A percentile compares a stretch with the other conserved stretches of the same genome.
Conservation (phyloP, 2,113 vertebrate species). For the Etia nguti region DNA sequence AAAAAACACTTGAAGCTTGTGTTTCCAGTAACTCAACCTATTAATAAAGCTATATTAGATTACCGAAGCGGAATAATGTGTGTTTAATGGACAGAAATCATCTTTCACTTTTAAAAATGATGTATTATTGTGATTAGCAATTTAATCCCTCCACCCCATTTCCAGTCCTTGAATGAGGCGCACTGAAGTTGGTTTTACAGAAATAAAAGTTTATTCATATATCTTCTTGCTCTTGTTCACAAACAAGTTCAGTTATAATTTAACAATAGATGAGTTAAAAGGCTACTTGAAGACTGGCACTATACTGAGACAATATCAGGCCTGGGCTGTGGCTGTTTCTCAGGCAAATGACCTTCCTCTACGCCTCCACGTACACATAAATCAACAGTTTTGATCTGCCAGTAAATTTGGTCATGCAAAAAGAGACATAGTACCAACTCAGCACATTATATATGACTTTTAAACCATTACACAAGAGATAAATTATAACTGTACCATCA, state of each 20-base stretch:
- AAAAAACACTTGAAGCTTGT: neutral
- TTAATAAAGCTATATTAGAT: constrained; percentile 18
- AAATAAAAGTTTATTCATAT: constrained; percentile 77
- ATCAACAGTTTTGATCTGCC: constrained; percentile 41
- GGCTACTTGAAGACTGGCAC: constrained; percentile 80
- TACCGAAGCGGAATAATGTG: neutral
- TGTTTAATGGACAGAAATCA: neutral
- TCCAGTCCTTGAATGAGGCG: constrained; percentile 5
- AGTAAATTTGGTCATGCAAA: constrained; percentile 73
- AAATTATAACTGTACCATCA: constrained; percentile 61
- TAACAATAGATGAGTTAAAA: constrained; percentile 68
- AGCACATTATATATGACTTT: constrained; percentile 59
- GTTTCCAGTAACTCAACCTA: neutral
- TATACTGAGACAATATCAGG: constrained; percentile 75
- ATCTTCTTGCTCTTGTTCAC: constrained; percentile 49
- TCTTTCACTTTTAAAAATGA: neutral
- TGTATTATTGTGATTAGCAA: neutral
- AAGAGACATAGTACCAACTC: constrained; percentile 37
- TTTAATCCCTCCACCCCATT: neutral
- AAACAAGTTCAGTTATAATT: constrained; percentile 75
- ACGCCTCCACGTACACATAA: constrained; percentile 60
- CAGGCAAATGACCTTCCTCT: constrained; percentile 50
- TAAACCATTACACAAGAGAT: constrained; percentile 52
- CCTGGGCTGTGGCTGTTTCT: constrained; percentile 54
- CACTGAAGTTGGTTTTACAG: constrained; percentile 40